Conservation (phyloP, 1,140 invertebrate genomes). For the Camponotus pennsylvanicus region DNA sequence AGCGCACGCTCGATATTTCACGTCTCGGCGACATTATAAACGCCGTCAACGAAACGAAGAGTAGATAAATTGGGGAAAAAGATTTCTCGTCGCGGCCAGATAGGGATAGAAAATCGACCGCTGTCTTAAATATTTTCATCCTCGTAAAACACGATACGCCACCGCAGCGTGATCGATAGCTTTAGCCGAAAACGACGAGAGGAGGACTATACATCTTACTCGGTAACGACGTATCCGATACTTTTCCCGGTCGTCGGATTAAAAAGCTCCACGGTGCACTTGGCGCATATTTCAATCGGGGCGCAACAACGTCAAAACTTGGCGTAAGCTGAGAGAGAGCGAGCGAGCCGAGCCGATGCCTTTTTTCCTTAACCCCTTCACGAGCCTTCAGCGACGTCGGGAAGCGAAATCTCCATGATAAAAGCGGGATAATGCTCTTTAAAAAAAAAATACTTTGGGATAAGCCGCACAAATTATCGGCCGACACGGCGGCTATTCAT, state of each 20-base stretch:
- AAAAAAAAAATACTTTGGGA: background rate
- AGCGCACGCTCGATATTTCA: background rate
- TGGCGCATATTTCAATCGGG: constrained; percentile 62
- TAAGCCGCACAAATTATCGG: constrained; percentile 54
- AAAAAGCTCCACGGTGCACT: constrained; percentile 60
- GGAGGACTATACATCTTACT: constrained; percentile 61
- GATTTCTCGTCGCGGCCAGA: background rate
- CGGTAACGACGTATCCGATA: constrained; percentile 61
- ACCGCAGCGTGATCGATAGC: constrained; percentile 58
- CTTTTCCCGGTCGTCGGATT: constrained; percentile 56
- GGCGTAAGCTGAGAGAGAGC: constrained; percentile 35
- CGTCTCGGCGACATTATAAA: background rate
- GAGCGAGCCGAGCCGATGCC: constrained; percentile 15
- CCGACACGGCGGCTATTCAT: constrained; percentile 39
- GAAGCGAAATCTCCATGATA: constrained; percentile 42
- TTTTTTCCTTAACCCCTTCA: constrained; percentile 57
- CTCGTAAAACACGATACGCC: constrained; percentile 61
- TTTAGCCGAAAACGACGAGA: constrained; percentile 59
- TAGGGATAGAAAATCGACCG: constrained; percentile 19
- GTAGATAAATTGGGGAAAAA: constrained; percentile 36
- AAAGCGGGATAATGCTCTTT: constrained; percentile 35
- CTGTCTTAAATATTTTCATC: constrained; percentile 60
- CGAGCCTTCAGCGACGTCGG: constrained; percentile 3
- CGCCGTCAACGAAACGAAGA: background rate
- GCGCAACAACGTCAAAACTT: constrained; percentile 64